Conservation (phyloP, 2,797 vertebrate genomes). For the Microhierax caerulescens region DNA sequence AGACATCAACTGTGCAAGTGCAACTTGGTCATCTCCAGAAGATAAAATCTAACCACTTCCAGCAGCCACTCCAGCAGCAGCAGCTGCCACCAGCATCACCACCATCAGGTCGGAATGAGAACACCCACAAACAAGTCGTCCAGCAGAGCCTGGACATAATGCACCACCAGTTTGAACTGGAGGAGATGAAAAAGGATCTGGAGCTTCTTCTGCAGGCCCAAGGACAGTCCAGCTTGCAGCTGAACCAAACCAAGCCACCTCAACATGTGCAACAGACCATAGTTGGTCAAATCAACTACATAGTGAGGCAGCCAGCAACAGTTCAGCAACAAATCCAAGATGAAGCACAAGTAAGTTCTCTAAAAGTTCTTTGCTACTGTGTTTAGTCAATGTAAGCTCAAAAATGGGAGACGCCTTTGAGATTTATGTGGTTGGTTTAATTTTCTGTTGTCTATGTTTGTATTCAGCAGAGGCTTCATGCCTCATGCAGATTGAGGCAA, state of each 20-base stretch:
- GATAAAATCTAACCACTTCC: not conserved
- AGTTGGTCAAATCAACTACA: constrained; percentile 79
- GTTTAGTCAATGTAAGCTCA: not conserved
- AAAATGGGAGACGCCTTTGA: not conserved
- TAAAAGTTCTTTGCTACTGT: not conserved
- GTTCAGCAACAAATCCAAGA: constrained; percentile 73
- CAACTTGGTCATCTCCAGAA: constrained; percentile 76
- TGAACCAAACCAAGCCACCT: constrained; percentile 74
- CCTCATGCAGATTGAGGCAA: not conserved
- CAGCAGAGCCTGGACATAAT: constrained; percentile 79
- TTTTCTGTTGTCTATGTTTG: not conserved
- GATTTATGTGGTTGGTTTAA: not conserved
- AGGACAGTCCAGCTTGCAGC: constrained; percentile 77
- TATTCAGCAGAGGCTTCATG: not conserved
- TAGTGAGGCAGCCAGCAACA: constrained; percentile 75
- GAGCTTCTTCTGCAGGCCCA: constrained; percentile 81
- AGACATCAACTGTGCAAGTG: constrained; percentile 70
- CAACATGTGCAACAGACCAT: constrained; percentile 78
- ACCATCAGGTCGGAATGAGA: constrained; percentile 44
- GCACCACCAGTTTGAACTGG: constrained; percentile 80
- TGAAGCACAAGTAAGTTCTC: constrained; percentile 68
- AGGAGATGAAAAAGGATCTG: constrained; percentile 82
- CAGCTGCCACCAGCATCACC: constrained; percentile 43
- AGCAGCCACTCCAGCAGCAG: constrained; percentile 51
- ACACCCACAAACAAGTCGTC: constrained; percentile 69